Base-by-base conservation (phyloP, 2,797 vertebrate genomes). In the Danio jaintianensis region DNA sequence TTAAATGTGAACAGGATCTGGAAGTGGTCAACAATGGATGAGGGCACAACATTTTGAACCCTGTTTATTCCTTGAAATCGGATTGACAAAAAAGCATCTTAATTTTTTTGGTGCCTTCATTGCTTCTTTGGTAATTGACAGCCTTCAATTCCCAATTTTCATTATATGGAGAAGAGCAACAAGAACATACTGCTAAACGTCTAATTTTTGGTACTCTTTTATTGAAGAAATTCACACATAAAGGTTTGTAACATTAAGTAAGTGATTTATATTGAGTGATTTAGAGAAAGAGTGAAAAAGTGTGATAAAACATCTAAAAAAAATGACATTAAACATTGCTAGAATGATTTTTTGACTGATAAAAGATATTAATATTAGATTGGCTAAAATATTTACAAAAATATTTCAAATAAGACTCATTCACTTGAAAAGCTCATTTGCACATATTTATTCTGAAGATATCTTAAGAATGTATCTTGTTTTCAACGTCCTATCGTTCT, bases 401-500 rank as follows among this genome's bases (percentile, higher is more conserved):
- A 50, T 36, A 15, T 12, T 15, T 36, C 11, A 64, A 67, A 29
- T 29, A 29, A 15, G 4, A 5, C 7, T 0, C 3, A 45, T 13
- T 20, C 42, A 63, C 38, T 5, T 1, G 9, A 64, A 10, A 45
- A 67, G 43, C 43, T 29, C 15, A 29, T 67, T 22, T 66, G 63
- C 11, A 22, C 1, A 29, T 15, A 67, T 11, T 45, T 4, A 66
- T 66, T 13, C 18, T 0, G 15, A 22, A 47, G 7, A 15, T 15
- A 67, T 47, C 29, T 29, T 29, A 29, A 29, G 40, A 66, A 43
- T 13, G 16, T 3, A 20, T 66, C 16, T 66, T 22, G 16, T 4
- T 18, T 64, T 68, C 20, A 29, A 47, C 13, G 10, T 52, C 66
- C 22, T 43, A n/a, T 71, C 52, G 71, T 53, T 53, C 52, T 15